Conservation (phyloP, 2,113 vertebrate species). For the Centropus unirufus region DNA sequence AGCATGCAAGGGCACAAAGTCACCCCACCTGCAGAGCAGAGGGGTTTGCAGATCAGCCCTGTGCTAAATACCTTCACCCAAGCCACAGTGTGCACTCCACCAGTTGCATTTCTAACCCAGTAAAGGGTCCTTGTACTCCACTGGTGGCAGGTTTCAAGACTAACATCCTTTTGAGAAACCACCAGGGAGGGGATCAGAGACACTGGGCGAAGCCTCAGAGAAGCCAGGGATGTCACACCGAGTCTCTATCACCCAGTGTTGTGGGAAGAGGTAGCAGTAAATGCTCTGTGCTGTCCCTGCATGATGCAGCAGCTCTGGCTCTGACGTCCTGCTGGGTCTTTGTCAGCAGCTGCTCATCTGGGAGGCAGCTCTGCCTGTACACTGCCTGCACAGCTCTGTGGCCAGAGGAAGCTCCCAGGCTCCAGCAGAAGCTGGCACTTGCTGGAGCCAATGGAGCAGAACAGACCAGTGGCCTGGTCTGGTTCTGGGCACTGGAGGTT, state of each 20-base stretch:
- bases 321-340: fast-evolving
- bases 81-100: fast-evolving
- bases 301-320: background rate
- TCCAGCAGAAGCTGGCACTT: background rate
- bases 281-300: fast-evolving
- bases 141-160: background rate
- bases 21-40: background rate
- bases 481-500: background rate
- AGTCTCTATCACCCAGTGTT: fast-evolving
- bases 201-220: background rate
- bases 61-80: background rate
- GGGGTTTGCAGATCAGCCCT: background rate
- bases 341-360: background rate
- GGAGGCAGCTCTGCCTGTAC: background rate
- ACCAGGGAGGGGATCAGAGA: background rate
- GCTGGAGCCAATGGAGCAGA: fast-evolving
- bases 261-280: background rate
- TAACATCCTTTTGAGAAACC: background rate
- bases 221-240: background rate
- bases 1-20: background rate
- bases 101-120: background rate
- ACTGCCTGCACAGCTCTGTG: background rate
- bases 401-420: background rate
- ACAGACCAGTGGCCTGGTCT: background rate
- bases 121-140: background rate